Conservation (phyloP, 2,113 vertebrate species). For the Channa argus region DNA sequence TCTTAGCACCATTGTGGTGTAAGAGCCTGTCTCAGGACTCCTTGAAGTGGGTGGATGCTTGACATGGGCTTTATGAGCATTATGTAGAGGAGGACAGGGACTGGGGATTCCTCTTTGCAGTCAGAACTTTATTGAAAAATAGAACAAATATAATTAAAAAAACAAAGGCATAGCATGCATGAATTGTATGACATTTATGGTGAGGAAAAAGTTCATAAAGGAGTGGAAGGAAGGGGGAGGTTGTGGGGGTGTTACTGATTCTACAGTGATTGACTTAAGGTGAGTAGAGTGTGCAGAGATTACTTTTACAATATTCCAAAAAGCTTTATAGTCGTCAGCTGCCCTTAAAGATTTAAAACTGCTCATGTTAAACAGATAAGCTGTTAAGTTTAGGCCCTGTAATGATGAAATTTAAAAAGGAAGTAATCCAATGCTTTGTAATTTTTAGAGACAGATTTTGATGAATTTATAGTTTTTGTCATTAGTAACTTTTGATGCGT, state of each 20-base stretch:
- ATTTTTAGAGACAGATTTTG: too few relatives aligned
- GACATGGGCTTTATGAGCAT: slow-evolving; percentile 76
- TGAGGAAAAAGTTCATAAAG: slow-evolving; percentile 2
- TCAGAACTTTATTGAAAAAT: slow-evolving; percentile 48
- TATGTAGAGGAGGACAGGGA: slow-evolving; percentile 72
- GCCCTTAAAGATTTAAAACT: slow-evolving; percentile 3
- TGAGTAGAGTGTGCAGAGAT: background rate
- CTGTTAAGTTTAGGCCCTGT: background rate
- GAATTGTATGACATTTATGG: slow-evolving; percentile 22
- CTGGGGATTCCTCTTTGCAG: slow-evolving; percentile 58
- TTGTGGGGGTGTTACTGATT: slow-evolving; percentile 1
- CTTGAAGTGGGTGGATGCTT: slow-evolving; percentile 69
- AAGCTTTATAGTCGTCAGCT: background rate
- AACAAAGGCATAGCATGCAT: slow-evolving; percentile 24
- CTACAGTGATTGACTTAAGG: slow-evolving; percentile 14
- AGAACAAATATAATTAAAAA: slow-evolving; percentile 19
- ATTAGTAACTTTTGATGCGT: background rate
- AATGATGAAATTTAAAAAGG: background rate
- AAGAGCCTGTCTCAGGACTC: slow-evolving; percentile 68
- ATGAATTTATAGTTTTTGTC: too few relatives aligned
- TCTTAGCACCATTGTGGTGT: slow-evolving; percentile 55
- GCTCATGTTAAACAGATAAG: background rate
- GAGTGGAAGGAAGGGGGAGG: background rate
- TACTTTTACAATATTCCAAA: background rate
- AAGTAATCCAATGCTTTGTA: too few relatives aligned